Percentiles rank a stretch among this genome's conserved stretches.
These are phyloP conservation scores for Gonatopus flavifemur DNA, from an alignment of 1,140 invertebrate genomes.

Conservation along the genomic window DNA sequence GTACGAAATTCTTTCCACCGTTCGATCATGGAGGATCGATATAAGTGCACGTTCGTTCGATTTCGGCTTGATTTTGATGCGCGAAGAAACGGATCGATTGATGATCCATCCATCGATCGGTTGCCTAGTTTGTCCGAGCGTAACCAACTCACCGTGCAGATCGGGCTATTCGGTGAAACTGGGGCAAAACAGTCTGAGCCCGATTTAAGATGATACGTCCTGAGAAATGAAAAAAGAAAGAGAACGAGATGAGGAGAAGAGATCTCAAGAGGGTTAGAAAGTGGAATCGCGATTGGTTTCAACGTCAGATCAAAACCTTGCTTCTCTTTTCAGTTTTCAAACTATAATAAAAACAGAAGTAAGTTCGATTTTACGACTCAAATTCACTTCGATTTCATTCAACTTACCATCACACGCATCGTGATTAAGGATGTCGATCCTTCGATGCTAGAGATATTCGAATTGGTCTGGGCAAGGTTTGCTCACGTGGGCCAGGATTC, in stretches of 20 bases:
- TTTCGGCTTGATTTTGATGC: conserved; percentile 4
- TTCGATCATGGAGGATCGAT: no score
- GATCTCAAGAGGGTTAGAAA: no score
- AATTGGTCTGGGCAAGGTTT: conserved; percentile 43
- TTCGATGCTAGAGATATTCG: conserved; percentile 45
- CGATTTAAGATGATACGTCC: conserved; percentile 44
- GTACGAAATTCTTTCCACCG: no score
- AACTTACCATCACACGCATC: conserved; percentile 52
- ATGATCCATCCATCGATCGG: conserved; percentile 20
- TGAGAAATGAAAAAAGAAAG: no score
- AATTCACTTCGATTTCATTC: no score
- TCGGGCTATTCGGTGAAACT: conserved; percentile 43
- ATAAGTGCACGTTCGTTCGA: no score
- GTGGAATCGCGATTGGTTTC: no score
- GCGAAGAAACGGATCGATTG: conserved; percentile 22
- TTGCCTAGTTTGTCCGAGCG: conserved; percentile 37
- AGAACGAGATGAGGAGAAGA: conserved; percentile 4
- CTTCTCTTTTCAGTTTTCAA: no score
- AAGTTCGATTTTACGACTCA: no score
- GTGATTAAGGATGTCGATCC: conserved; percentile 50
- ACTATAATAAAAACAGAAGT: no score
- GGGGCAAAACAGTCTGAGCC: conserved; percentile 44
- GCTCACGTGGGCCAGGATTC: conserved; percentile 60
- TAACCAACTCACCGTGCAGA: conserved; percentile 40
- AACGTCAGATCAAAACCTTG: no score